Base-by-base conservation (phyloP, 2,113 vertebrate species). In the Rhinoderma darwinii region DNA sequence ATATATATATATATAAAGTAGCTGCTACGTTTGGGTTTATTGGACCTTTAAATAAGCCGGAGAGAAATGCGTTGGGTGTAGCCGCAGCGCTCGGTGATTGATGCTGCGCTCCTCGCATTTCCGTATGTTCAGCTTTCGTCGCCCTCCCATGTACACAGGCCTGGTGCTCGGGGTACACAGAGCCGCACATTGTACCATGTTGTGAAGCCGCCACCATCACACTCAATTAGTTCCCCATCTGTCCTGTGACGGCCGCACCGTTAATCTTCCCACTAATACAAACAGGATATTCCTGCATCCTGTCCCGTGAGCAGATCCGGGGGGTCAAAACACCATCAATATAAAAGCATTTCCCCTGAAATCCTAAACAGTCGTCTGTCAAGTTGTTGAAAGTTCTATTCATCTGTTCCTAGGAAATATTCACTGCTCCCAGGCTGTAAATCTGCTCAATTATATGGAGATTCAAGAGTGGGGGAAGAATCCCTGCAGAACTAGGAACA, bases 221-320 rank as follows among this genome's bases (percentile, higher is more conserved):
- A 86, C 85, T 73, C 77, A 15, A 86, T 86, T 86, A 86, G 47
- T 25, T 81, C 10, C n/a, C 72, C 63, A 44, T 74, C 39, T 87
- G 41, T 50, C 68, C 81, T 79, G 37, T 70, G 74, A 50, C 59
- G 44, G 8, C 18, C 37, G 12, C 80, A 18, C 75, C 74, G 80
- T 59, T 77, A 35, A 79, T 89, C 89, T 54, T 56, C 39, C 41
- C 84, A 44, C 51, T 88, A 70, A 89, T 86, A 72, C 79, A 56
- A 66, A 86, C 76, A 91, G 88, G 88, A 90, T 89, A 56, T 89
- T 88, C 81, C 78, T 82, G 17, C 80, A 85, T 90, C 91, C 91
- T 88, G 41, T 81, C 76, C 61, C 14, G 12, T n/a, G 14, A 4
- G 22, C 37, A 6, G 61, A 68, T 44, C 50, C 51, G 27, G 56